phyloP scores from a whole-genome alignment of 2,797 vertebrate species.

The Phalloptychus januarius region DNA sequence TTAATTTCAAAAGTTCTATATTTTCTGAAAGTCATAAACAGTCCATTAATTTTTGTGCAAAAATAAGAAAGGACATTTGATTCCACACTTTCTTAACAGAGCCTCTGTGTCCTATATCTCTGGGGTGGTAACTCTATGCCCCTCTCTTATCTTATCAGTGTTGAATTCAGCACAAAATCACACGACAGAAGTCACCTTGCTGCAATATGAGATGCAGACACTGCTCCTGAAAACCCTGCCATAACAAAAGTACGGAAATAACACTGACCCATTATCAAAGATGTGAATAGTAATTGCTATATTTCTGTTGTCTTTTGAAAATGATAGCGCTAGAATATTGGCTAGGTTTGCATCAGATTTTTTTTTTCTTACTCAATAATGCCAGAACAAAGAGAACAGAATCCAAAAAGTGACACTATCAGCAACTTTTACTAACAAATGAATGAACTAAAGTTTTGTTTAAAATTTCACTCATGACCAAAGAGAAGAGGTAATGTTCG shows the following conservation, averaged over 20 bases:
- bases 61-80: conserved; percentile 33
- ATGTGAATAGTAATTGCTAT: conserved; percentile 1
- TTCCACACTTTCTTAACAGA: conserved; percentile 17
- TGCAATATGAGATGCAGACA: conserved; percentile 54
- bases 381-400: neutral
- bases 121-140: conserved; percentile 56
- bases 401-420: neutral
- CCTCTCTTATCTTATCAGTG: conserved; percentile 63
- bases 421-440: neutral
- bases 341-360: neutral
- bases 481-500: neutral
- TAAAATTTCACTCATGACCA: neutral
- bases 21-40: conserved; percentile 35
- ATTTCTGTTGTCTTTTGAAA: neutral
- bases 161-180: conserved; percentile 59
- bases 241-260: conserved; percentile 23
- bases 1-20: neutral
- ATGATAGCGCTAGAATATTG: neutral
- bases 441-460: neutral
- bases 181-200: conserved; percentile 70
- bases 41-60: conserved; percentile 39
- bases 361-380: neutral
- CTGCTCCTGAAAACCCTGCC: conserved; percentile 45
- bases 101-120: conserved; percentile 64
- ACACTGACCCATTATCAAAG: neutral